These are phyloP conservation scores for Lindbergichthys nudifrons DNA, from an alignment of 2,797 vertebrate genomes.

Conservation along the genomic window DNA sequence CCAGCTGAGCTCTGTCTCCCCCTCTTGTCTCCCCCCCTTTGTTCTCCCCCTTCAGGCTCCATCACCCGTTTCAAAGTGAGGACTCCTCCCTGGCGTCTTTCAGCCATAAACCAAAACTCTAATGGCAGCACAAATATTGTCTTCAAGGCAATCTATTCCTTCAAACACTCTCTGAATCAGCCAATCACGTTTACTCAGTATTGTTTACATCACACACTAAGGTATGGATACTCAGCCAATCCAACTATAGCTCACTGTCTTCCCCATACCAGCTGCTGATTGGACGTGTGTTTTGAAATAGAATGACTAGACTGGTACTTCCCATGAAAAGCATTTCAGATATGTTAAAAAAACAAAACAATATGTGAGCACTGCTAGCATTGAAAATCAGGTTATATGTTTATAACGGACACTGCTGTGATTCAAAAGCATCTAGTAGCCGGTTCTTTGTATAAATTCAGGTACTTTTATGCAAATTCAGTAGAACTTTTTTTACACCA, in stretches of 20 bases:
- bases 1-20: constrained; percentile 24
- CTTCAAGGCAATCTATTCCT: constrained; percentile 78
- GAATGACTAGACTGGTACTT: constrained; percentile 85
- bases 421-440: constrained; percentile 86
- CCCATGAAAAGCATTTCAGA: constrained; percentile 77
- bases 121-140: constrained; percentile 78
- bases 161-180: constrained; percentile 79
- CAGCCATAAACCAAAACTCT: constrained; percentile 88
- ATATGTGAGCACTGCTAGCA: constrained; percentile 80
- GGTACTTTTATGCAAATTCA: constrained; percentile 89
- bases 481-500: constrained; percentile 80
- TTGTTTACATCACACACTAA: constrained; percentile 87
- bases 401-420: constrained; percentile 85
- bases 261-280: constrained; percentile 86
- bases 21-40: constrained; percentile 11
- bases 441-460: constrained; percentile 85
- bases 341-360: constrained; percentile 40
- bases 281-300: constrained; percentile 80
- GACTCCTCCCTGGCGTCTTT: constrained; percentile 70
- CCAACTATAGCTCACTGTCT: constrained; percentile 83
- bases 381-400: constrained; percentile 84
- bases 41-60: constrained; percentile 71
- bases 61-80: constrained; percentile 79
- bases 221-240: constrained; percentile 82
- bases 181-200: constrained; percentile 85